Conservation (phyloP, 1,140 invertebrate species). For the Eumeta japonica region DNA sequence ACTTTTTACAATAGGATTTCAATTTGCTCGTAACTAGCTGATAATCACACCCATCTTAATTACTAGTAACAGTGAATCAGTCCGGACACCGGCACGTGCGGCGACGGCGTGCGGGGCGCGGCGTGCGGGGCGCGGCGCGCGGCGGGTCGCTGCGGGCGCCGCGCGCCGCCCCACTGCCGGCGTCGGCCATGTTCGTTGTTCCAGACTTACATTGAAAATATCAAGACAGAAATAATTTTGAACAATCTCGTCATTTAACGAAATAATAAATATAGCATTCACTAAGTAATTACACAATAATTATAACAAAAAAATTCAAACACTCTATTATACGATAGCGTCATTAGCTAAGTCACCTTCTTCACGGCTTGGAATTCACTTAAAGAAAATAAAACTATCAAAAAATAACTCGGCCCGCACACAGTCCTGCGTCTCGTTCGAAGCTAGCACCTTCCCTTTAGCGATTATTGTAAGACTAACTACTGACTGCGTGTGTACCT, state of each 20-base stretch:
- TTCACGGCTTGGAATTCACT: conserved; percentile 46
- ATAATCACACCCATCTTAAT: no score
- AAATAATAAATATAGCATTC: conserved; percentile 55
- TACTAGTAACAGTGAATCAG: no score
- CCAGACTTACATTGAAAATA: conserved; percentile 51
- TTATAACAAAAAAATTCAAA: conserved; percentile 57
- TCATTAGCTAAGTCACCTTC: conserved; percentile 49
- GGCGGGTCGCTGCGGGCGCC: no score
- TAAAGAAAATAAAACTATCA: conserved; percentile 56
- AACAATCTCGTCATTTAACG: conserved; percentile 47
- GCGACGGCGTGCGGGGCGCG: background rate
- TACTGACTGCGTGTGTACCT: conserved; percentile 36
- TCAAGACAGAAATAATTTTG: conserved; percentile 58
- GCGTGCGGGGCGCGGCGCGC: background rate
- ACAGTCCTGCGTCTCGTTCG: conserved; percentile 52
- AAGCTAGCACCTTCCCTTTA: conserved; percentile 56
- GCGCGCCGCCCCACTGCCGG: no score
- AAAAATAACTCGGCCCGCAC: conserved; percentile 55
- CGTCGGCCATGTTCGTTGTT: no score
- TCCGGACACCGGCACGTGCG: no score
- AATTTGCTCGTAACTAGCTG: no score
- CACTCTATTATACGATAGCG: conserved; percentile 46
- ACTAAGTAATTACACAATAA: conserved; percentile 56
- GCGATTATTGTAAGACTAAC: conserved; percentile 52
- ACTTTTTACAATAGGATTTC: no score